Percentiles rank a stretch among this genome's conserved stretches.
Evolutionary conservation across 2,113 vertebrate genomes (phyloP).

Genomic region (Ciconia stormi): DNA sequence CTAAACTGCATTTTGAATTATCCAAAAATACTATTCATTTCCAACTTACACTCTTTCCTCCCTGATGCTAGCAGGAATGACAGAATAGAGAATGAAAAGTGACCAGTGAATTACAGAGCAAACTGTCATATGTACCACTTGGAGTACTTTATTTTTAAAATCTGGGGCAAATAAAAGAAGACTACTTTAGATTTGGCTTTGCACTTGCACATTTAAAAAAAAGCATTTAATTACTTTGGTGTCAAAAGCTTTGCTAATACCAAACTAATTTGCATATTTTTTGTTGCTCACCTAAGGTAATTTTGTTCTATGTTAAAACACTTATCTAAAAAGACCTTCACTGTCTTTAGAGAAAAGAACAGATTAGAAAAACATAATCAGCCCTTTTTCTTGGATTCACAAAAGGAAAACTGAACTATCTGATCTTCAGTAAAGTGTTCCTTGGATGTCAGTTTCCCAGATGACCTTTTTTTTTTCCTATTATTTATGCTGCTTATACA

Average conservation of each 20-base stretch:
- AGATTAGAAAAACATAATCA: background rate
- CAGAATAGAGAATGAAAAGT: background rate
- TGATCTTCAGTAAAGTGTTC: background rate
- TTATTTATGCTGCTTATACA: background rate
- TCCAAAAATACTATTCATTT: background rate
- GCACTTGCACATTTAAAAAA: background rate
- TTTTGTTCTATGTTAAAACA: background rate
- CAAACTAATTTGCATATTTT: constrained; percentile 4
- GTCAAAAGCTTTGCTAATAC: background rate
- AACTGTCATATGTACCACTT: background rate
- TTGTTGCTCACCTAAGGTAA: background rate
- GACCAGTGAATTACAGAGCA: background rate
- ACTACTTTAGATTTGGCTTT: background rate
- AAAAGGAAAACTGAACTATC: background rate
- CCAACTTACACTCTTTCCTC: background rate
- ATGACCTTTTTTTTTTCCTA: background rate
- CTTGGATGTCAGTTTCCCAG: background rate
- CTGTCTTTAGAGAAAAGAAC: constrained; percentile 11
- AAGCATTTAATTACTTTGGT: background rate
- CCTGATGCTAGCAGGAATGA: background rate
- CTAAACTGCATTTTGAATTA: background rate
- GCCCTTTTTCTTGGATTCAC: background rate
- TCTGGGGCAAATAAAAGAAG: background rate
- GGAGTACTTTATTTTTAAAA: background rate
- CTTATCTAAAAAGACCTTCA: background rate